phyloP scores from a whole-genome alignment of 2,113 vertebrate species.

The Neolamprologus cancellatus region DNA sequence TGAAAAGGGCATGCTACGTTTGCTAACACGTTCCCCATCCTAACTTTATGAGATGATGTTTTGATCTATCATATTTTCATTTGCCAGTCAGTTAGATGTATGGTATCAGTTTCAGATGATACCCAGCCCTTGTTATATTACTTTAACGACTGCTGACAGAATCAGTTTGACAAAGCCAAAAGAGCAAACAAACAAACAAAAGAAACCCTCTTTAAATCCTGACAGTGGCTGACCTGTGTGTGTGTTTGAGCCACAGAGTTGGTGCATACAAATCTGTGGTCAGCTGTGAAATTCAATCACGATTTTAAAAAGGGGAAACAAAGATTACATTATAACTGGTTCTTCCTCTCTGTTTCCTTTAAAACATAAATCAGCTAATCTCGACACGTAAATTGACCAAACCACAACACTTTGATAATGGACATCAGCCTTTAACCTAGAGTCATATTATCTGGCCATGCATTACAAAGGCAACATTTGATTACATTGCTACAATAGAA shows the following conservation, averaged over 20 bases:
- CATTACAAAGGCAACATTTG: slow-evolving; percentile 46
- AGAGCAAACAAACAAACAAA: neutral
- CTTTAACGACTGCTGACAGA: neutral
- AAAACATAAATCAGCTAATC: neutral
- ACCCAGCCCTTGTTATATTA: neutral
- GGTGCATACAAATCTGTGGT: neutral
- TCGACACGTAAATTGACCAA: neutral
- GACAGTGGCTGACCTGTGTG: neutral
- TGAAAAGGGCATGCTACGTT: neutral
- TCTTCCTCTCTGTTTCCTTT: neutral
- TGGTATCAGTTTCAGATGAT: neutral
- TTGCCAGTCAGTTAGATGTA: neutral
- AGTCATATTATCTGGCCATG: neutral
- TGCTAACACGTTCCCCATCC: neutral
- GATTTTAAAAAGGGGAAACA: neutral
- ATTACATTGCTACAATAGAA: slow-evolving; percentile 48
- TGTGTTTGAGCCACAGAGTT: neutral
- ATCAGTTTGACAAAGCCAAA: neutral
- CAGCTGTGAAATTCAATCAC: neutral
- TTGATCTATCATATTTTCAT: neutral
- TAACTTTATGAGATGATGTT: neutral
- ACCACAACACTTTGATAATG: slow-evolving; percentile 6
- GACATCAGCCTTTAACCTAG: neutral
- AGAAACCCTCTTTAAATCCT: neutral
- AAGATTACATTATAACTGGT: neutral